Evolutionary conservation across 2,113 vertebrate species (phyloP).

Genomic region (Centropristis striata): DNA sequence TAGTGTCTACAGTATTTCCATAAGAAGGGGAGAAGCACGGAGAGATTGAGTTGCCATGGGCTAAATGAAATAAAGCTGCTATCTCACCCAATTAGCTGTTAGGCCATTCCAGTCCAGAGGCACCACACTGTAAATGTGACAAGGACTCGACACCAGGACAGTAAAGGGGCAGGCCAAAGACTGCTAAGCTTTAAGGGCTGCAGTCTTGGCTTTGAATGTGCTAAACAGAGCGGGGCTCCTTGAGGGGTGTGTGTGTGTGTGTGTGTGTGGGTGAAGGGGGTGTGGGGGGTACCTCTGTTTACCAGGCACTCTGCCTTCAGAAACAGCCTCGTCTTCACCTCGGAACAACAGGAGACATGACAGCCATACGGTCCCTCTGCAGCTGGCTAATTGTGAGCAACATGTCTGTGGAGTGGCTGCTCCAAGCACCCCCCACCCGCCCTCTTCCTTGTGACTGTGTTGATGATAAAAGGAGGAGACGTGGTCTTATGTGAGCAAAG

Average conservation of each 20-base stretch:
- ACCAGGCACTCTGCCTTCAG: conserved; percentile 72
- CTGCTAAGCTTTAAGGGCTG: conserved; percentile 37
- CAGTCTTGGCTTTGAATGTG: conserved; percentile 45
- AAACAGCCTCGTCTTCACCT: conserved; percentile 75
- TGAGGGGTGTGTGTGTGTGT: conserved; percentile 1
- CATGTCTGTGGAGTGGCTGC: conserved; percentile 58
- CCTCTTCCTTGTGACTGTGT: conserved; percentile 14
- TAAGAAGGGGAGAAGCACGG: not conserved
- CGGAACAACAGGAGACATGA: conserved; percentile 79
- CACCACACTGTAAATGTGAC: conserved; percentile 63
- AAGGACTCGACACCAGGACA: conserved; percentile 15
- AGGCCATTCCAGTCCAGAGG: conserved; percentile 20
- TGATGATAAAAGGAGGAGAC: conserved; percentile 39
- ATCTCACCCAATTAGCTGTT: conserved; percentile 55
- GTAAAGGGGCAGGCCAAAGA: conserved; percentile 30
- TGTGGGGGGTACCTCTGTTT: conserved; percentile 57
- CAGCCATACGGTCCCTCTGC: conserved; percentile 81
- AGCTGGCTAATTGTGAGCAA: conserved; percentile 76
- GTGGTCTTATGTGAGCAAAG: not conserved
- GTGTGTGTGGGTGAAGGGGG: not conserved
- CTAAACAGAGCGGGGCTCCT: conserved; percentile 58
- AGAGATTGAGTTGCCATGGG: conserved; percentile 1
- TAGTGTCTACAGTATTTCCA: conserved; percentile 1
- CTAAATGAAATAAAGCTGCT: conserved; percentile 51
- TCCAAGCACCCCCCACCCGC: not conserved